These are phyloP conservation scores for Forbesichthys papilliferus DNA, from an alignment of 2,113 vertebrate species.

Conservation along the genomic window DNA sequence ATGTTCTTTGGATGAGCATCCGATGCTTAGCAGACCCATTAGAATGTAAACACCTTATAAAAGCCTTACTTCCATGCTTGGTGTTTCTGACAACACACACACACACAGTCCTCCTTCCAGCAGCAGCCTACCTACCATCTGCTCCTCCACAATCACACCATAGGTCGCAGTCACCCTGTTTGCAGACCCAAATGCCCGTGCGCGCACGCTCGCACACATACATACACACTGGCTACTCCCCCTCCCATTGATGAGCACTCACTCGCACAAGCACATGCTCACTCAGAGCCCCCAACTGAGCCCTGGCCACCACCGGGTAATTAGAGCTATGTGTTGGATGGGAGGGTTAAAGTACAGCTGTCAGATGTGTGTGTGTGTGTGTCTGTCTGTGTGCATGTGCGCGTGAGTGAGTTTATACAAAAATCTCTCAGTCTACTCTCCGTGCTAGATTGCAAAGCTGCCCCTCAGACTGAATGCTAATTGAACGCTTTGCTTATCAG, in stretches of 20 bases:
- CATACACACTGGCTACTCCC: conserved; percentile 1
- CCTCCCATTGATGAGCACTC: not conserved
- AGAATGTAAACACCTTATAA: conserved; percentile 3
- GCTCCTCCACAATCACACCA: conserved; percentile 69
- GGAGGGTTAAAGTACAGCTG: conserved; percentile 68
- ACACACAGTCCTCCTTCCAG: conserved; percentile 45
- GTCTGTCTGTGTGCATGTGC: conserved; percentile 8
- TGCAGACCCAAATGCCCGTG: conserved; percentile 21
- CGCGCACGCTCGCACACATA: not conserved
- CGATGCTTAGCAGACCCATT: not conserved
- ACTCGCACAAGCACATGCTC: conserved; percentile 8
- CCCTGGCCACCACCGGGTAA: conserved; percentile 50
- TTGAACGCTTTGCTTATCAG: conserved; percentile 49
- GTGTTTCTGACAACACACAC: not conserved
- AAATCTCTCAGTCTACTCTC: conserved; percentile 56
- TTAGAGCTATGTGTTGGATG: conserved; percentile 54
- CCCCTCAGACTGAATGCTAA: conserved; percentile 59
- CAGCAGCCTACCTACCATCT: conserved; percentile 67
- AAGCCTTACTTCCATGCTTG: conserved; percentile 6
- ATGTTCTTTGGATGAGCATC: conserved; percentile 3
- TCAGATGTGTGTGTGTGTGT: conserved; percentile 58
- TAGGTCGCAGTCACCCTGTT: conserved; percentile 50
- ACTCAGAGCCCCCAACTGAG: conserved; percentile 6
- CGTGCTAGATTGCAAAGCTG: conserved; percentile 33
- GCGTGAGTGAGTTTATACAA: conserved; percentile 36